A percentile compares a stretch with the other conserved stretches of the same genome.
These are phyloP conservation scores for Nephotettix cincticeps DNA, from an alignment of 1,140 invertebrate genomes.

Conservation along the genomic window DNA sequence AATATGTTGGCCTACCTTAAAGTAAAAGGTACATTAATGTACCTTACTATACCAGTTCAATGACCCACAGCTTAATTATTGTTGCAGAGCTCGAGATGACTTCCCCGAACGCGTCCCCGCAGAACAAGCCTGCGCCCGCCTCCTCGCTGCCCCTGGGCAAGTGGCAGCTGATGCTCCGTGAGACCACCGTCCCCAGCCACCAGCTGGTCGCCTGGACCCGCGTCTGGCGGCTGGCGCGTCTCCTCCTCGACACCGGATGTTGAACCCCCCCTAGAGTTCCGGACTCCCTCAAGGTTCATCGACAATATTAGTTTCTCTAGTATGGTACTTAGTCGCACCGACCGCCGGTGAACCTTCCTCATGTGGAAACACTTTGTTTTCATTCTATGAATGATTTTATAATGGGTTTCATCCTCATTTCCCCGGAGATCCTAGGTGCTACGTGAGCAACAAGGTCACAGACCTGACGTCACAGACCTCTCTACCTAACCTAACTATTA, in stretches of 20 bases:
- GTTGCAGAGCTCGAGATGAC: constrained; percentile 34
- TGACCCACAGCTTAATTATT: too few relatives aligned
- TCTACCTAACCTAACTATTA: too few relatives aligned
- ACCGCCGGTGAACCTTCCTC: too few relatives aligned
- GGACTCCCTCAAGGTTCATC: constrained; percentile 16
- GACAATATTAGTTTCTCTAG: constrained; percentile 19
- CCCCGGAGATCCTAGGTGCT: constrained; percentile 3
- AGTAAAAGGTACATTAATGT: too few relatives aligned
- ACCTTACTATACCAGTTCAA: too few relatives aligned
- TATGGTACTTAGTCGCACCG: constrained; percentile 14
- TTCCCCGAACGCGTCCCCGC: constrained; percentile 38
- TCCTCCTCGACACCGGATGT: constrained; percentile 39
- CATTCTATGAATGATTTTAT: constrained; percentile 15
- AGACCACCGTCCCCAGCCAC: constrained; percentile 34
- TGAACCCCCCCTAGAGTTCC: constrained; percentile 16
- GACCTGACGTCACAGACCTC: too few relatives aligned
- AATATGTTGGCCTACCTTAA: too few relatives aligned
- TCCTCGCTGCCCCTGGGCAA: constrained; percentile 30
- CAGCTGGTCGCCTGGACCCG: constrained; percentile 38
- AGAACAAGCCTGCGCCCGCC: constrained; percentile 32
- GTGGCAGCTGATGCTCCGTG: constrained; percentile 38
- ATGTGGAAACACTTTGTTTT: background rate
- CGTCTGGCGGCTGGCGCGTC: constrained; percentile 38
- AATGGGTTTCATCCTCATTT: background rate
- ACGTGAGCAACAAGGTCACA: constrained; percentile 6